These are phyloP conservation scores for Eutolmus rufibarbis DNA, from an alignment of 2,888 invertebrate species.

Conservation along the genomic window DNA sequence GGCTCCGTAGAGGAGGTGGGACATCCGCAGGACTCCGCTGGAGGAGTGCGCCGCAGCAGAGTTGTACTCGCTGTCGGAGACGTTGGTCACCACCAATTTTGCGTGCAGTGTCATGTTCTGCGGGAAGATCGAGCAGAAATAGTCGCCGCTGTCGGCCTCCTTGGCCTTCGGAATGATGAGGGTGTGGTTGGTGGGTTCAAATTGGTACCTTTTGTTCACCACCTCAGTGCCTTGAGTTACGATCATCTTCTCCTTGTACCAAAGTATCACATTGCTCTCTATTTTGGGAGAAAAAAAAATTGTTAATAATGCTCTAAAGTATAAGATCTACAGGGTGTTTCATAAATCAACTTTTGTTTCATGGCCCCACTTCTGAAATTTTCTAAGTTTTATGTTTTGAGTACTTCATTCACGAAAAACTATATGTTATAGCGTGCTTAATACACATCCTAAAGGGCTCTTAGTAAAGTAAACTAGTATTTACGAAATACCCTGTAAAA, in stretches of 20 bases:
- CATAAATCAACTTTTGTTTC: background rate
- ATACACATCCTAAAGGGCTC: too few relatives aligned
- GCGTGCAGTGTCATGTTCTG: slow-evolving; percentile 48
- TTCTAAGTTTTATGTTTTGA: too few relatives aligned
- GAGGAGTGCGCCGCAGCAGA: slow-evolving; percentile 50
- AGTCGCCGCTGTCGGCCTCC: slow-evolving; percentile 51
- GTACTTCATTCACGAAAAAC: too few relatives aligned
- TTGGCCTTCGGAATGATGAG: slow-evolving; percentile 53
- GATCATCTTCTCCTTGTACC: slow-evolving; percentile 50
- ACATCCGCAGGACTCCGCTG: background rate
- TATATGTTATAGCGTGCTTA: too few relatives aligned
- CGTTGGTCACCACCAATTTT: slow-evolving; percentile 51
- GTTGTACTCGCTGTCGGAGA: slow-evolving; percentile 52
- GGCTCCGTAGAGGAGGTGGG: background rate
- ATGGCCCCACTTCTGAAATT: too few relatives aligned
- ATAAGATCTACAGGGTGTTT: background rate
- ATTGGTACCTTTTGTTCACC: slow-evolving; percentile 49
- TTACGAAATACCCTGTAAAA: background rate
- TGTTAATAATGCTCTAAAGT: background rate
- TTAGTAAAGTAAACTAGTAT: too few relatives aligned
- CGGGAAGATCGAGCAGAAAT: slow-evolving; percentile 53
- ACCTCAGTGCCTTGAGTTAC: slow-evolving; percentile 50
- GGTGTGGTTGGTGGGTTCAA: slow-evolving; percentile 50
- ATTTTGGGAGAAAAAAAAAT: background rate
- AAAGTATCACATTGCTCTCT: slow-evolving; percentile 50